Evolutionary conservation across 2,113 vertebrate species (phyloP), one percentile per base, ranked within the genome.

Genomic region (Loxodonta africana): DNA sequence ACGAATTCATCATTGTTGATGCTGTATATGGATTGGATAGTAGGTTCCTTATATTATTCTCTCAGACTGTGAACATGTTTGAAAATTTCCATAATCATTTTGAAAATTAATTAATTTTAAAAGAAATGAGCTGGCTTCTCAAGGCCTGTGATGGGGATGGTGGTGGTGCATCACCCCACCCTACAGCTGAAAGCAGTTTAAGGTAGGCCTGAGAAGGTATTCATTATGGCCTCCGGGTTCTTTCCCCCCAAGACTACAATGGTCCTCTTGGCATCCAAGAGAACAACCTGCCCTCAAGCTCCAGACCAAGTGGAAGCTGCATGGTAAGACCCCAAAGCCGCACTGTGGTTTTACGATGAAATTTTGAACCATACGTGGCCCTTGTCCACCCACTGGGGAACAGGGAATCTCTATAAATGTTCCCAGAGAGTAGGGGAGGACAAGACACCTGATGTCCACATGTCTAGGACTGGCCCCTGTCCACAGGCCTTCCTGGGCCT

Each of bases 401-500:
- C 28, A 20, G 63, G 46, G 69, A 80, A 63, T 89, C 73, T 65
- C 95, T 37, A 28, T 48, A 80, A 88, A 53, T 44, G 57, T 87
- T 89, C 77, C 33, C 73, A 12, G 77, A 30, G 69, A 73, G 63
- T 4, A 33, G 74, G 62, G 51, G 21, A 76, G 77, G 65, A 30
- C 0, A 0, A 71, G 82, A 81, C 62, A 53, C 71, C 84, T 67
- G 80, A 60, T 18, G 9, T 30, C 30, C 73, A 14, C 3, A 65
- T 23, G n/a, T 62, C 62, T 0, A 5, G 48, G 76, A 85, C 63
- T 1, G 8, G 41, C 74, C 25, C 51, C 25, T 73, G 74, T 53
- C 30, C 0, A 1, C 53, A 5, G 53, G 30, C 26, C 20, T 9
- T 8, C 1, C 0, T 17, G 0, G 30, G 8, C 6, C 21, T n/a